phyloP scores from a whole-genome alignment of 2,797 vertebrate genomes.

The Periophthalmus magnuspinnatus region DNA sequence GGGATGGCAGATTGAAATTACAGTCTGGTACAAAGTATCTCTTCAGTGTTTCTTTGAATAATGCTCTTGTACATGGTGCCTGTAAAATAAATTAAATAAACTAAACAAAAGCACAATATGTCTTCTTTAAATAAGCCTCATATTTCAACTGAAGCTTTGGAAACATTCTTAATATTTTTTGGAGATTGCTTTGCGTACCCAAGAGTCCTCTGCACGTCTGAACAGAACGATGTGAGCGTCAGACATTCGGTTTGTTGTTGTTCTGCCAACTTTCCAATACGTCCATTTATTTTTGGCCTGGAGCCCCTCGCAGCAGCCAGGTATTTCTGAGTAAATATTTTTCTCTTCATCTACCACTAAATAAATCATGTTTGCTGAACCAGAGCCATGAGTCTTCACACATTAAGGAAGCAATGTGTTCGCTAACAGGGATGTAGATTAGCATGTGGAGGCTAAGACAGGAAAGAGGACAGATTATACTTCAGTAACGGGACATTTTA shows the following conservation, averaged over 20 bases:
- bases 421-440: not conserved
- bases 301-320: conserved; percentile 6
- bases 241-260: not conserved
- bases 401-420: conserved; percentile 8
- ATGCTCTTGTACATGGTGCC: no score
- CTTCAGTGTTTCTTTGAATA: no score
- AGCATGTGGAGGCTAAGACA: not conserved
- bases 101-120: no score
- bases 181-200: not conserved
- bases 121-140: not conserved
- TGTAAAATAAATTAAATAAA: no score
- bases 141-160: not conserved
- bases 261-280: conserved; percentile 11
- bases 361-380: conserved; percentile 15
- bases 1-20: no score
- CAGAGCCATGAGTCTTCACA: conserved; percentile 6
- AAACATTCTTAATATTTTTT: not conserved
- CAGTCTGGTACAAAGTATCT: no score
- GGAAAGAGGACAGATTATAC: not conserved
- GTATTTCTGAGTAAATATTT: conserved; percentile 17
- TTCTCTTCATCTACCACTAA: conserved; percentile 11
- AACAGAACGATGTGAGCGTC: not conserved
- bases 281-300: conserved; percentile 14
- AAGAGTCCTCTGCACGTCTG: not conserved
- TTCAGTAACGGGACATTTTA: not conserved